Evolutionary conservation across 2,113 vertebrate species (phyloP).

Genomic region (Ciconia maguari): DNA sequence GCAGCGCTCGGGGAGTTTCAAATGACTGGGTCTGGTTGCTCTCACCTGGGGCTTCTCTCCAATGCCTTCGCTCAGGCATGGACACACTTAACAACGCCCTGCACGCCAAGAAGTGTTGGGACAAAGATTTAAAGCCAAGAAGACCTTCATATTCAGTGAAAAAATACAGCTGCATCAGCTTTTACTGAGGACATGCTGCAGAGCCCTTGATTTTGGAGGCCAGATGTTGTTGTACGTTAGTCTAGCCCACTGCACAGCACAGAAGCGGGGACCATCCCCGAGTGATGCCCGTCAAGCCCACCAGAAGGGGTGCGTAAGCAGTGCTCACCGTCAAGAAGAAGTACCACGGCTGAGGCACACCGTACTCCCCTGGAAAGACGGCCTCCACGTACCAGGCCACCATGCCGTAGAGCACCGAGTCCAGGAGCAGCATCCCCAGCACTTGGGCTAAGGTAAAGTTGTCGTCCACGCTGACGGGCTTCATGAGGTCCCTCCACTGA

Average conservation of each 20-base stretch:
- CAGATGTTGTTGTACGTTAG: neutral
- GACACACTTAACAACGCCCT: neutral
- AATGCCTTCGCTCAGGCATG: neutral
- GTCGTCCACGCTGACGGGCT: constrained; percentile 89
- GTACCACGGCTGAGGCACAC: constrained; percentile 90
- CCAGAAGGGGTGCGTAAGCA: neutral
- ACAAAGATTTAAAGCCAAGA: neutral
- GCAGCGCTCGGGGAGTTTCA: neutral
- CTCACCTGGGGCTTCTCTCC: neutral
- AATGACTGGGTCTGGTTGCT: neutral
- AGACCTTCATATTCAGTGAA: rapidly evolving
- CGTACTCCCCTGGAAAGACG: constrained; percentile 92
- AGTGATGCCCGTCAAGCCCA: rapidly evolving
- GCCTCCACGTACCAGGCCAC: constrained; percentile 95
- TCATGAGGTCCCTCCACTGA: constrained; percentile 91
- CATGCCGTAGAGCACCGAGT: constrained; percentile 82
- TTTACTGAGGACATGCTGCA: neutral
- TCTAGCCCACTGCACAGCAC: neutral
- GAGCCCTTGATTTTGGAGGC: neutral
- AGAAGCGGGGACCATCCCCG: rapidly evolving
- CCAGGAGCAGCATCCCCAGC: constrained; percentile 88
- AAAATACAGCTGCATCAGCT: neutral
- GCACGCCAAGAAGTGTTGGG: rapidly evolving
- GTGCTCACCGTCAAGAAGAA: constrained; percentile 91
- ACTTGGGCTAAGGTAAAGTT: constrained; percentile 92